Evolutionary conservation across 2,888 invertebrate species (phyloP).

Genomic region (Rhaphigaster nebulosa): DNA sequence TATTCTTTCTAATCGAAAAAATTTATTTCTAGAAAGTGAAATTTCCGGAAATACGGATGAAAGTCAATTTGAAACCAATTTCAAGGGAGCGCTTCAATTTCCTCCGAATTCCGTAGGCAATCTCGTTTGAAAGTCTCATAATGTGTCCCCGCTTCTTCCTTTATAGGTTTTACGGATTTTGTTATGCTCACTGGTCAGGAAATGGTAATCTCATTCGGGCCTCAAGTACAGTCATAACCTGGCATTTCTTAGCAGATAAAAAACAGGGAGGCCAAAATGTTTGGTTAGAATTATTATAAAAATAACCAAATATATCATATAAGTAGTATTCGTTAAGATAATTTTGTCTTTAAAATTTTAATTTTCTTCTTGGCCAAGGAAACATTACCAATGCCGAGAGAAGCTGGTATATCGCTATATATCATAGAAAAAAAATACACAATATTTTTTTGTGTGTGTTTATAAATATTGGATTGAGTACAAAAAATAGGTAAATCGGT

Average conservation of each 20-base stretch:
- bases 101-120: slow-evolving; percentile 1
- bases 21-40: not conserved
- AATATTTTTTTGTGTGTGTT: too few species aligned
- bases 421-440: too few species aligned
- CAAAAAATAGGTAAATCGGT: not conserved
- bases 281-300: not conserved
- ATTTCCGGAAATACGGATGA: slow-evolving; percentile 27
- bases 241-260: not conserved
- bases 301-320: not conserved
- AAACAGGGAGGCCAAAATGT: not conserved
- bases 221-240: not conserved
- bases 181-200: not conserved
- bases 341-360: too few species aligned
- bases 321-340: too few species aligned
- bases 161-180: not conserved
- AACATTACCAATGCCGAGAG: too few species aligned
- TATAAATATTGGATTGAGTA: not conserved
- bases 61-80: slow-evolving; percentile 46
- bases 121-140: not conserved
- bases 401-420: too few species aligned
- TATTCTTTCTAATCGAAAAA: not conserved
- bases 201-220: not conserved
- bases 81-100: slow-evolving; percentile 38
- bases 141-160: not conserved
- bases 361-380: too few species aligned